These are phyloP conservation scores for Tetramorium parvispinum DNA, from an alignment of 1,140 invertebrate genomes.

Conservation along the genomic window DNA sequence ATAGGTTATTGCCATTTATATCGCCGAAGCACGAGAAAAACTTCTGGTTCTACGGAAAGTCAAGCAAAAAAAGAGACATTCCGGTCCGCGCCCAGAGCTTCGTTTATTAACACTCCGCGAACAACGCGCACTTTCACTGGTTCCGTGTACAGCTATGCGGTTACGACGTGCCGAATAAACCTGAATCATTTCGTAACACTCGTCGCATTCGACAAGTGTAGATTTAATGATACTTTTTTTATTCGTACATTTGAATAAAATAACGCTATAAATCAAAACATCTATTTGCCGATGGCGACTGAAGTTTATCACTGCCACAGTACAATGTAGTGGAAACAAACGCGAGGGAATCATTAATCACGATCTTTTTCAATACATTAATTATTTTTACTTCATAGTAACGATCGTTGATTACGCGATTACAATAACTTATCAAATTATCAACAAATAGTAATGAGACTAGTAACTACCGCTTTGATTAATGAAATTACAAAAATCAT, in stretches of 20 bases:
- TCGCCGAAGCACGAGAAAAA: background rate
- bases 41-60: constrained; percentile 1
- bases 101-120: constrained; percentile 61
- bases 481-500: background rate
- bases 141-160: constrained; percentile 42
- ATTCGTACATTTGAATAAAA: background rate
- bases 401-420: background rate
- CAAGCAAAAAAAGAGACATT: background rate
- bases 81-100: constrained; percentile 20
- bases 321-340: too few relatives aligned
- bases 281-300: background rate
- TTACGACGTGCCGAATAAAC: background rate
- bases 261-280: background rate
- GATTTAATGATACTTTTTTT: background rate
- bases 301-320: background rate
- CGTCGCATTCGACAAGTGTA: background rate
- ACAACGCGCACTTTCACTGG: constrained; percentile 63
- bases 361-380: background rate
- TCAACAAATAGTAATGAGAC: background rate
- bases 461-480: background rate
- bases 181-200: constrained; percentile 44
- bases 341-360: background rate
- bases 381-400: background rate
- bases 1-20: background rate
- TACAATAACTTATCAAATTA: background rate